Base-by-base conservation (phyloP, 1,140 invertebrate genomes). In the Trichonephila inaurata region DNA sequence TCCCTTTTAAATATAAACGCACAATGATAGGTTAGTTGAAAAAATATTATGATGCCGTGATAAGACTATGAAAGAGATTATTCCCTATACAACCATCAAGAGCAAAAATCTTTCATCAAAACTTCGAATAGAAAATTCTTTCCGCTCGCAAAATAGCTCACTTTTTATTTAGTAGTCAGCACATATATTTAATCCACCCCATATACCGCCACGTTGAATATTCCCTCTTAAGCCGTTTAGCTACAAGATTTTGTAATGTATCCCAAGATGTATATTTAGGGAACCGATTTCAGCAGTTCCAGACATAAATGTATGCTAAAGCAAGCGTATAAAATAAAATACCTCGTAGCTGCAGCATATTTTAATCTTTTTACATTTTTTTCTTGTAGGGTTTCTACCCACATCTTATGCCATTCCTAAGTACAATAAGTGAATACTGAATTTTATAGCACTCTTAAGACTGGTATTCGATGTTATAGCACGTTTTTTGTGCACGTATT, bases 221-320 rank as follows among this genome's bases (percentile, higher is more conserved):
- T 72, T 72, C 28, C 69, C 69, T 28, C 69, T 28, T 28, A 72
- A 33, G 69, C 69, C 28, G 69, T 72, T 72, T 72, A 72, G 69
- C 69, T 33, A 24, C 69, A 28, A 28, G 69, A 33, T 28, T 72
- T 72, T 16, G 28, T 72, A 72, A 72, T 72, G 69, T 18, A 72
- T 72, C 24, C 69, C 69, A 72, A 72, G 69, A 72, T 72, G 69
- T 24, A 72, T 72, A 72, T 72, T 72, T 72, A 72, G 69, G 28
- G 14, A 28, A 72, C 69, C 69, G 69, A 72, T 72, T 72, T 72
- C 28, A 72, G 69, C 69, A 72, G n/a, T 24, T 28, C 16, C 28
- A 24, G 69, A 72, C n/a, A 72, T 28, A 72, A 72, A 72, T 72
- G 28, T 16, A 72, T 72, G 69, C 69, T 72, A 33, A 72, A 33